Base-by-base conservation (phyloP, 2,797 vertebrate genomes). In the Malurus leucopterus region DNA sequence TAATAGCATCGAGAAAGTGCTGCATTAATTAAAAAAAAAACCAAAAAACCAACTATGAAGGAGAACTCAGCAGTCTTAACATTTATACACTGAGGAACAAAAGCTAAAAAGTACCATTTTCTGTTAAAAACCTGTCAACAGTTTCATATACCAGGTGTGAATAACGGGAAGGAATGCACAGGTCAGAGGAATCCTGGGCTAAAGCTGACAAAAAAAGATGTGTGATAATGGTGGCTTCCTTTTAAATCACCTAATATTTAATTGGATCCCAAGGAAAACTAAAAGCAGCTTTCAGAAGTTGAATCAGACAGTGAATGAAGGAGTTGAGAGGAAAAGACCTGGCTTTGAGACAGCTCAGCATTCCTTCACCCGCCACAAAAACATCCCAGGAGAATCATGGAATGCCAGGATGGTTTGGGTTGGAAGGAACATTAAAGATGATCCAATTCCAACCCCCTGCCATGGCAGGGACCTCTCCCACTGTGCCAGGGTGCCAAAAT, bases 301-400 rank as follows among this genome's bases (percentile, higher is more conserved):
- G 0, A 5, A n/a, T 30, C 29, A 34, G 18, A 4, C 21, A 30
- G 27, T 72, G 34, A 68, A 13, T 4, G 19, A 32, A 0, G 0
- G 49, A 72, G 68, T 43, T 22, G 6, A 15, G 61, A 47, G 72
- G 49, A 17, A 5, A 22, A 23, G 40, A 44, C 29, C 3, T 13
- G 53, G 53, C 16, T 15, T 38, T 47, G 19, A 27, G 49, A 54
- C 3, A 70, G 63, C 74, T 67, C 87, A 23, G 16, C 9, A 4
- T 41, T 57, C 86, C 76, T 34, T 40, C 57, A 9, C 8, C 40
- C 1, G 0, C 54, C 34, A 7, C 84, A 51, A 8, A 21, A 58
- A 27, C 3, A 15, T 49, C 55, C 64, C 57, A 14, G 82, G 34
- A 41, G 36, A 36, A 23, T 10, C 49, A 7, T 1, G 4, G 55